A percentile compares a stretch with the other conserved stretches of the same genome.
Conservation (phyloP, 2,113 vertebrate species). For the Bufo gargarizans region DNA sequence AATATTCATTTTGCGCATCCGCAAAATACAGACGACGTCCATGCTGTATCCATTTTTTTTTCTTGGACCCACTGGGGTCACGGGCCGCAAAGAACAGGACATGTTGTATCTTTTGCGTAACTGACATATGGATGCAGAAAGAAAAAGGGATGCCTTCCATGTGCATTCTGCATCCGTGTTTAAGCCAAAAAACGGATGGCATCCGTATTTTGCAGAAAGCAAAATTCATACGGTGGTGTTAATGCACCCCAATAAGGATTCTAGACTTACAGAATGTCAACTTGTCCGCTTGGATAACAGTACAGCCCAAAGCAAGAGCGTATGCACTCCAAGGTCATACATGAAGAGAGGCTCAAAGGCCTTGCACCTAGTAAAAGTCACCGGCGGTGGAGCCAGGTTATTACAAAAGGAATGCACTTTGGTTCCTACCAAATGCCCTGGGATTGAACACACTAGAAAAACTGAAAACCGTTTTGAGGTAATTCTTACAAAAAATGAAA, state of each 20-base stretch:
- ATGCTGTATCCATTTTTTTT: too few species aligned
- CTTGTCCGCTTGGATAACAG: conserved; percentile 71
- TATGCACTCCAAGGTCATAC: conserved; percentile 75
- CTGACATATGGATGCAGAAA: too few species aligned
- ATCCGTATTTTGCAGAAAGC: too few species aligned
- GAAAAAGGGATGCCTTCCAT: too few species aligned
- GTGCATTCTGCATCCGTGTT: too few species aligned
- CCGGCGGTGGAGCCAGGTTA: conserved; percentile 80
- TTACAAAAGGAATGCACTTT: conserved; percentile 99
- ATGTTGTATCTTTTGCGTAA: too few species aligned
- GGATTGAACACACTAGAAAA: conserved; percentile 84
- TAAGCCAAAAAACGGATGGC: too few species aligned
- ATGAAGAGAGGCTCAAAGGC: conserved; percentile 81
- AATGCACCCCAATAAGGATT: conserved; percentile 60
- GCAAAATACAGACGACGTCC: too few species aligned
- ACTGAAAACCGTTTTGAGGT: conserved; percentile 79
- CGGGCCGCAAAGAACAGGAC: too few species aligned
- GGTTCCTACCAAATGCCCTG: conserved; percentile 98
- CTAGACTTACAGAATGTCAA: neutral
- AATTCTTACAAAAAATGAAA: conserved; percentile 75
- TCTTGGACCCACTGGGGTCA: too few species aligned
- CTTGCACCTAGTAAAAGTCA: conserved; percentile 81
- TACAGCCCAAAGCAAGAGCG: conserved; percentile 72
- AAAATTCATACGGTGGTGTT: too few species aligned
- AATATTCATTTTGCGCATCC: too few species aligned